Conservation (phyloP, 2,113 vertebrate genomes). For the human region DNA sequence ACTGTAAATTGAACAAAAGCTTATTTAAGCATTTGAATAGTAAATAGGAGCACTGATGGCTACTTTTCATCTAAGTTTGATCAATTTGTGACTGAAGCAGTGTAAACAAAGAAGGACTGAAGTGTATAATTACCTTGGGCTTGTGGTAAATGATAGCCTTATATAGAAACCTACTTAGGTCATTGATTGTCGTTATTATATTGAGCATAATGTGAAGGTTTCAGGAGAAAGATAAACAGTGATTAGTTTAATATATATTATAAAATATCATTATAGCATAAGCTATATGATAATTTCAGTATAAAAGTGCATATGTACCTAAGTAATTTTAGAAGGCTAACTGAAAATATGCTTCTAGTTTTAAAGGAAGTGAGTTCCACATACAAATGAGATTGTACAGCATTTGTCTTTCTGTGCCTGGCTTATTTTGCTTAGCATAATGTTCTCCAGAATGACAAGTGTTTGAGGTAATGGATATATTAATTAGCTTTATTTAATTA, state of each 20-base stretch:
- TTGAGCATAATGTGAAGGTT: slow-evolving; percentile 10
- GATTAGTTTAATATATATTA: slow-evolving; percentile 4
- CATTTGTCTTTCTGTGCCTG: background rate
- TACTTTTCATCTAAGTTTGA: background rate
- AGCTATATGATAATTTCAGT: background rate
- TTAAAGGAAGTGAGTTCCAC: background rate
- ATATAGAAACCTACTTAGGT: background rate
- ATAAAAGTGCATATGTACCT: background rate
- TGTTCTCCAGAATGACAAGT: background rate
- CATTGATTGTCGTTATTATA: background rate
- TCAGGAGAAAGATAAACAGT: slow-evolving; percentile 16
- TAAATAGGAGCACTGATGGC: slow-evolving; percentile 41
- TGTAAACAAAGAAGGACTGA: background rate
- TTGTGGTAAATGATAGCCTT: background rate
- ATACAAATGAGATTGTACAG: background rate
- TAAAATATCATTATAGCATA: background rate
- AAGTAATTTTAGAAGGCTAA: background rate
- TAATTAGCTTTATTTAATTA: background rate
- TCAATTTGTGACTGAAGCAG: slow-evolving; percentile 1
- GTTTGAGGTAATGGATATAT: background rate
- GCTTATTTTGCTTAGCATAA: background rate
- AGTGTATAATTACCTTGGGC: background rate
- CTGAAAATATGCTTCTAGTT: background rate
- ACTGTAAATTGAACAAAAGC: slow-evolving; percentile 72
- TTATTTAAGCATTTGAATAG: slow-evolving; percentile 55